Conservation (phyloP, 2,113 vertebrate genomes). For the Dicerorhinus sumatrensis region DNA sequence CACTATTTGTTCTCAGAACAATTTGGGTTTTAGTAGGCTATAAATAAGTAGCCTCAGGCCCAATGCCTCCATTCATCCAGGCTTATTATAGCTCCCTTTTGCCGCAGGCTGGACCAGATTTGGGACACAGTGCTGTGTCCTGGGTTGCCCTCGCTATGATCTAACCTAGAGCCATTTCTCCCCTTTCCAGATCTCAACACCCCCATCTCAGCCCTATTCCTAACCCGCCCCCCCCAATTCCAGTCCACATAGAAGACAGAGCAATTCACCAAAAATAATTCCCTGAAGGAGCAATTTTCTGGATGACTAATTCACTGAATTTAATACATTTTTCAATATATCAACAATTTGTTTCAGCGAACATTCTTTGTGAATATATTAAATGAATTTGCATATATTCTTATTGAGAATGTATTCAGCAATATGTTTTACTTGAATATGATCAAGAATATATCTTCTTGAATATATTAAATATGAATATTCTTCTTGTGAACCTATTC, state of each 20-base stretch:
- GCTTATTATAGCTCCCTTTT: constrained; percentile 36
- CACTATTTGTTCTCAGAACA: constrained; percentile 53
- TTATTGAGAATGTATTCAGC: constrained; percentile 10
- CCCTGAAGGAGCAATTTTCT: background rate
- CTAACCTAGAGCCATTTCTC: background rate
- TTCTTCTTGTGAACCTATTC: background rate
- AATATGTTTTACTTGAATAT: background rate
- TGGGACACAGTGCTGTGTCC: background rate
- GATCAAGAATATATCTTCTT: constrained; percentile 17
- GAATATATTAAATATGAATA: background rate
- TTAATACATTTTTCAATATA: constrained; percentile 12
- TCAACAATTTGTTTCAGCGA: constrained; percentile 3
- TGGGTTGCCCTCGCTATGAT: background rate
- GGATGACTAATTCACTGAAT: background rate
- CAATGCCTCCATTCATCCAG: background rate
- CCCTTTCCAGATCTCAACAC: background rate
- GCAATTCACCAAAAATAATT: constrained; percentile 4
- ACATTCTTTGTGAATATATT: background rate
- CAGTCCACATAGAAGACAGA: background rate
- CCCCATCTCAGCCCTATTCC: background rate
- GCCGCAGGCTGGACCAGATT: background rate
- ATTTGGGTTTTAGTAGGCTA: constrained; percentile 12
- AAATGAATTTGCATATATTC: background rate
- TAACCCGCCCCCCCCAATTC: background rate
- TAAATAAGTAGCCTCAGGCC: constrained; percentile 28